Percentiles rank a stretch among this genome's conserved stretches.
phyloP scores from a whole-genome alignment of 2,113 vertebrate genomes.

The Pseudopipra pipra region DNA sequence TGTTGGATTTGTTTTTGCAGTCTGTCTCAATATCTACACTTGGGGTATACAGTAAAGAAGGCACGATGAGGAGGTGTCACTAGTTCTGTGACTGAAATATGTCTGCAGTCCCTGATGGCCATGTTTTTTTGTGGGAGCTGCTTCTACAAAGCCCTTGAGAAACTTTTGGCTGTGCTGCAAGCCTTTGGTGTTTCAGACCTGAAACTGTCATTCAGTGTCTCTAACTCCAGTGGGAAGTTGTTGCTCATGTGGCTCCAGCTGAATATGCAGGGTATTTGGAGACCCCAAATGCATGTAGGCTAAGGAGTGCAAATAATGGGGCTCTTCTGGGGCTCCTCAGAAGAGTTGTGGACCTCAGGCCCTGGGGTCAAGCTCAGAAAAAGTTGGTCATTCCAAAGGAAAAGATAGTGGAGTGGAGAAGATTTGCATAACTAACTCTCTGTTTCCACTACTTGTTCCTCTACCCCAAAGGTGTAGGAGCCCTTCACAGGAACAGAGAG shows the following conservation, averaged over 20 bases:
- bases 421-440: not conserved
- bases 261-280: not conserved
- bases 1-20: not conserved
- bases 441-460: not conserved
- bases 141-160: not conserved
- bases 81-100: not conserved
- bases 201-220: not conserved
- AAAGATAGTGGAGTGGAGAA: fast-evolving
- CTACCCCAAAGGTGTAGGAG: not conserved
- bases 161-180: not conserved
- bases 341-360: not conserved
- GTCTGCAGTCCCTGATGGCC: not conserved
- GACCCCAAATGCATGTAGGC: not conserved
- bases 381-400: not conserved
- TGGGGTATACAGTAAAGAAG: not conserved
- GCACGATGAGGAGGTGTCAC: fast-evolving
- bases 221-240: not conserved
- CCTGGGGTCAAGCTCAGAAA: not conserved
- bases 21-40: not conserved
- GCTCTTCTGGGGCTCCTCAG: not conserved
- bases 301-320: not conserved
- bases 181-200: not conserved
- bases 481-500: not conserved
- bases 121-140: not conserved
- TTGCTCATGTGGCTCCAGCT: not conserved